Base-by-base conservation (phyloP, 2,888 invertebrate genomes). In the Hydraecia micacea region DNA sequence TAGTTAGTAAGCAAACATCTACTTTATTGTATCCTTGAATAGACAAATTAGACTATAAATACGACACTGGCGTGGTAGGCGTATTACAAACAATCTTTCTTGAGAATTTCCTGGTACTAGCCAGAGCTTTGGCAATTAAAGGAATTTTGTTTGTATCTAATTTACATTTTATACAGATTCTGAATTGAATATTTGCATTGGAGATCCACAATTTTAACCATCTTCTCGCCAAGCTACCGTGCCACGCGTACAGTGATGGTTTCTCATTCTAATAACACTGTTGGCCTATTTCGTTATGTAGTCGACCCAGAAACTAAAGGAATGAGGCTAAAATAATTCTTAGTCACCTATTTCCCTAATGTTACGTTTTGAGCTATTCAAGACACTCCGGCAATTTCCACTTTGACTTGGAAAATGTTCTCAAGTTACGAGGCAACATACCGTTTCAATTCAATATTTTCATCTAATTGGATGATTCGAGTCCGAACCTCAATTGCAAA, bases 1-100 rank as follows among this genome's bases (percentile, higher is more conserved):
- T 96, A 46, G 46, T 46, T 13, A 46, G 96, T 96, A 93, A 96
- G 96, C 88, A 42, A 49, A 73, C 32, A 21, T 58, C 13, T 15
- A 58, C 6, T 21, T 72, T 70, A 2, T 65, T 73, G 32, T 21
- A 28, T 2, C 8, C 8, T 67, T 18, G 15, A 58, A 52, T 76
- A 62, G 18, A 52, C 21, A 32, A 60, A 60, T n/a, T 72, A 55
- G n/a, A 46, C 42, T 63, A 36, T 55, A 21, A 32, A n/a, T n/a
- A 42, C 7, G 42, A 74, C n/a, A 18, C 18, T 25, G n/a, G 18
- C 28, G n/a, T 63, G 52, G n/a, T 18, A 28, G 32, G 18, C 28
- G 13, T 25, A 28, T 42, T 55, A 58, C 58, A 55, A 32, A 32
- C 39, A 42, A 32, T 77, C 1, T 21, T 25, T 60, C 36, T 36